Evolutionary conservation across 1,140 invertebrate genomes (phyloP).

Genomic region (Achroia grisella): DNA sequence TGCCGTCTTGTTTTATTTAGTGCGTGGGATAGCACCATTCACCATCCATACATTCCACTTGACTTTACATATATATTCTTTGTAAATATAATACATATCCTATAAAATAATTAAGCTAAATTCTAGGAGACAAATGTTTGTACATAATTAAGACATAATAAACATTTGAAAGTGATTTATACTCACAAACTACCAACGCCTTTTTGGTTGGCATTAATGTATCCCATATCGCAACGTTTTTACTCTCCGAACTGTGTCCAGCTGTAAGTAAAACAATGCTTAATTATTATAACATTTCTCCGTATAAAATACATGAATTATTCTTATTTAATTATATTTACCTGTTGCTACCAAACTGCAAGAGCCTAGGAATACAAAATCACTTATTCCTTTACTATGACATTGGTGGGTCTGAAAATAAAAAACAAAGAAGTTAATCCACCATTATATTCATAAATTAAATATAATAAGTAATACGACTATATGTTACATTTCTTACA

Average conservation of each 20-base stretch:
- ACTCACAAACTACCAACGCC: constrained; percentile 88
- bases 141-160: too few species aligned
- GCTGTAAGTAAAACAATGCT: constrained; percentile 75
- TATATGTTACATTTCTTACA: too few species aligned
- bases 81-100: too few species aligned
- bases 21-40: too few species aligned
- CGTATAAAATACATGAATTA: background rate
- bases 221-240: constrained; percentile 99
- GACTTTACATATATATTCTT: too few species aligned
- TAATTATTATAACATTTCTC: background rate
- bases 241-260: constrained; percentile 96
- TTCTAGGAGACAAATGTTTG: too few species aligned
- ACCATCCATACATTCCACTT: too few species aligned
- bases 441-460: too few species aligned
- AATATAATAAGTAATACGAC: too few species aligned
- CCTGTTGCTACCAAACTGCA: constrained; percentile 97
- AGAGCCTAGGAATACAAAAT: constrained; percentile 98
- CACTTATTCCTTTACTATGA: constrained; percentile 97
- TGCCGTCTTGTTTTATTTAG: too few species aligned
- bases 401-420: constrained; percentile 92
- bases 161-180: constrained; percentile 8
- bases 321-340: constrained; percentile 32
- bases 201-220: constrained; percentile 96
- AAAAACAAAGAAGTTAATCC: constrained; percentile 3
- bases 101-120: too few species aligned